Evolutionary conservation across 2,888 invertebrate species (phyloP).

Genomic region (Apamea anceps): DNA sequence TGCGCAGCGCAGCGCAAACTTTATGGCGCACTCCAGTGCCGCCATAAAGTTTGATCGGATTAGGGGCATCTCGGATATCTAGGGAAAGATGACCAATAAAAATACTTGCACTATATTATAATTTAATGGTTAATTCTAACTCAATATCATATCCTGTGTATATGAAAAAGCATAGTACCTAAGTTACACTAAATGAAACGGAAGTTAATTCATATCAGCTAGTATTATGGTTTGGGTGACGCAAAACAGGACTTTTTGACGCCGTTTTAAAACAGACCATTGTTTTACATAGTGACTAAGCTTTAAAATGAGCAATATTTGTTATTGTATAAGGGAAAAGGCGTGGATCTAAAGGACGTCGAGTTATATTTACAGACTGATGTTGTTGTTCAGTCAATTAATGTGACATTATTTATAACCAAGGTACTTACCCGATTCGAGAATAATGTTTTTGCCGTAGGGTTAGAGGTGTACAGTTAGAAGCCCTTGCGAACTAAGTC

Average conservation of each 20-base stretch:
- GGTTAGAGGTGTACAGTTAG: not conserved
- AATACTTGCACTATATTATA: not conserved
- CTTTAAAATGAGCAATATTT: constrained; percentile 17
- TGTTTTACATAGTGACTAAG: constrained; percentile 37
- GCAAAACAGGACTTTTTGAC: not conserved
- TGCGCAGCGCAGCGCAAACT: too few relatives aligned
- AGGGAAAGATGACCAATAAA: not conserved
- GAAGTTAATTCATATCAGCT: constrained; percentile 12
- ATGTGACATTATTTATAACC: constrained; percentile 22
- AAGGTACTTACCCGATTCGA: not conserved
- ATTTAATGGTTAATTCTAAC: not conserved
- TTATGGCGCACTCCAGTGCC: too few relatives aligned
- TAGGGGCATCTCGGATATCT: not conserved
- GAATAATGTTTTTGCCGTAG: not conserved
- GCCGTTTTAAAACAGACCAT: constrained; percentile 9
- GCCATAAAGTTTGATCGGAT: not conserved
- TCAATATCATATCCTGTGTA: too few relatives aligned
- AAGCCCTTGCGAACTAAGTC: not conserved
- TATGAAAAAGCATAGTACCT: not conserved
- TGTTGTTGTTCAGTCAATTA: constrained; percentile 1
- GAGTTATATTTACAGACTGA: constrained; percentile 23
- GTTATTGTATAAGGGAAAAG: constrained; percentile 20
- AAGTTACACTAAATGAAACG: not conserved
- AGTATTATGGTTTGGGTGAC: constrained; percentile 15
- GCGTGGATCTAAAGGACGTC: constrained; percentile 11